Conservation (phyloP, 2,797 vertebrate species). For the Galago senegalensis region DNA sequence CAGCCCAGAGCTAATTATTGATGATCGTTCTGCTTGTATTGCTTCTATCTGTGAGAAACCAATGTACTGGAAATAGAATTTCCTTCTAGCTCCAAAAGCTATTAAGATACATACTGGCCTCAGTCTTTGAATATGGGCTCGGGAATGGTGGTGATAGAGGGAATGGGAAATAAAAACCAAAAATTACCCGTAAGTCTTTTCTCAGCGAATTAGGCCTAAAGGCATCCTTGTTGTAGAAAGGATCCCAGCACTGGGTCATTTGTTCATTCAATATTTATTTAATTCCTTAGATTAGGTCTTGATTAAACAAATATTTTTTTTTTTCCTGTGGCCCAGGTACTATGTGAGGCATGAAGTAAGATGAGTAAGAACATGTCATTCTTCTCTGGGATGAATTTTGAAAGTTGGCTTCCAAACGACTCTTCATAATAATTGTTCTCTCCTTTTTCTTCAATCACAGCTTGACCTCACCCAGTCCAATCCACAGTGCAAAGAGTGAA, state of each 20-base stretch:
- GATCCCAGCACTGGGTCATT: neutral
- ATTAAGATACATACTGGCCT: neutral
- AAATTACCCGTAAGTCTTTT: constrained; percentile 15
- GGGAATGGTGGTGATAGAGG: neutral
- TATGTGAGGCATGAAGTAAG: neutral
- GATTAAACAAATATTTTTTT: constrained; percentile 43
- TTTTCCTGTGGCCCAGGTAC: neutral
- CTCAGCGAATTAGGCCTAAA: constrained; percentile 50
- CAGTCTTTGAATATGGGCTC: neutral
- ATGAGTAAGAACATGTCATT: neutral
- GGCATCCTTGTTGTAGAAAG: constrained; percentile 38
- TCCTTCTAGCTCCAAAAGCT: constrained; percentile 28
- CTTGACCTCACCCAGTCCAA: constrained; percentile 94
- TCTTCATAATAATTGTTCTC: constrained; percentile 43
- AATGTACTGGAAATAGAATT: constrained; percentile 12
- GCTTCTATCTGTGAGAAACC: neutral
- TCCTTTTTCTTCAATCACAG: constrained; percentile 87
- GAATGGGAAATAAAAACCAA: neutral
- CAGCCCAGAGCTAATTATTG: constrained; percentile 5
- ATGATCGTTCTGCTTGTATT: neutral
- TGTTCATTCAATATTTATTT: constrained; percentile 53
- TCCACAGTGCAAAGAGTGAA: constrained; percentile 92
- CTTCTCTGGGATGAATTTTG: constrained; percentile 20
- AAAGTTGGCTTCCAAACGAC: constrained; percentile 25
- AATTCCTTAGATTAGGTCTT: constrained; percentile 32